phyloP scores from a whole-genome alignment of 2,888 invertebrate species.

The Erebia aethiops region DNA sequence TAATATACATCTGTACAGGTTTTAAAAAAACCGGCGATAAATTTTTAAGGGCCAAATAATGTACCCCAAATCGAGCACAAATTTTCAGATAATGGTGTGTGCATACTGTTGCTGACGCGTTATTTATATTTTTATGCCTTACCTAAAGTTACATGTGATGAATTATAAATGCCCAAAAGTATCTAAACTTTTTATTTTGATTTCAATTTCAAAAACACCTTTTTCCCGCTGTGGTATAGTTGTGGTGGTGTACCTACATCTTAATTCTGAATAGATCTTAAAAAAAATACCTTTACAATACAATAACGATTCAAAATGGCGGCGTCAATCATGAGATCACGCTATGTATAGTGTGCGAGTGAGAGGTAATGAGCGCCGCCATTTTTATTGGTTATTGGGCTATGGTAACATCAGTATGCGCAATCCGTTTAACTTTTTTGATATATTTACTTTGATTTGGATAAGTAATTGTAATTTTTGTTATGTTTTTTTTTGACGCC shows the following conservation, averaged over 20 bases:
- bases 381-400: no score
- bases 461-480: constrained; percentile 25
- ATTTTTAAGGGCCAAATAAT: constrained; percentile 57
- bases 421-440: constrained; percentile 52
- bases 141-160: constrained; percentile 10
- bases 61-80: constrained; percentile 67
- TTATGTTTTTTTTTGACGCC: constrained; percentile 47
- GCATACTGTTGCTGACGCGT: constrained; percentile 43
- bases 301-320: no score
- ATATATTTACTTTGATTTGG: constrained; percentile 60
- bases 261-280: no score
- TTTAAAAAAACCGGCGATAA: constrained; percentile 56
- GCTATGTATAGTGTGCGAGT: no score
- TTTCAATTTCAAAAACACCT: no score
- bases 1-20: constrained; percentile 43
- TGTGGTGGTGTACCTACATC: no score
- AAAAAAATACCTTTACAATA: no score
- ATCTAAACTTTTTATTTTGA: neutral
- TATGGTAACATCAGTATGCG: constrained; percentile 47
- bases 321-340: no score
- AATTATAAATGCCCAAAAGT: neutral
- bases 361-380: no score
- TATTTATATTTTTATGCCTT: constrained; percentile 3
- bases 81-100: constrained; percentile 53
- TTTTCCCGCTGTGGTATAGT: no score